phyloP scores from a whole-genome alignment of 1,140 invertebrate genomes.

The Chelonus insularis region DNA sequence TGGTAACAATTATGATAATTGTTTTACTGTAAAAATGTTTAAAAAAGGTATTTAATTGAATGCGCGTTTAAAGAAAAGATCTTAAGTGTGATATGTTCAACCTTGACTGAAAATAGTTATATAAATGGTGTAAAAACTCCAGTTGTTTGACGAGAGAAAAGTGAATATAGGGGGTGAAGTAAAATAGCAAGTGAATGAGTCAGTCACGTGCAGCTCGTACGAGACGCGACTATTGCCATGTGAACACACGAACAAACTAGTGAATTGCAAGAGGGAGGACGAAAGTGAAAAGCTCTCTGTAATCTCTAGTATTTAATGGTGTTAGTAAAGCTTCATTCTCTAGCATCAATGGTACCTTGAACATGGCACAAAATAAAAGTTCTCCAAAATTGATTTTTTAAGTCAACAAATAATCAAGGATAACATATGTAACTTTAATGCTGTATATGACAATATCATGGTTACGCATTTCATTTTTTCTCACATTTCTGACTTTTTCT shows the following conservation, averaged over 20 bases:
- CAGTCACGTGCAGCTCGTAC: constrained; percentile 39
- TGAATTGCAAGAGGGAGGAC: constrained; percentile 29
- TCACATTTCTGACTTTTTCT: too few species aligned
- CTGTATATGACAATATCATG: too few species aligned
- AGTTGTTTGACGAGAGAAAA: neutral
- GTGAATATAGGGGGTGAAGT: neutral
- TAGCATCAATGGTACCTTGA: neutral
- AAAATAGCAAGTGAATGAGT: neutral
- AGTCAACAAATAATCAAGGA: too few species aligned
- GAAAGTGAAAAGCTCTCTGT: neutral
- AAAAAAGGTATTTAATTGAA: too few species aligned
- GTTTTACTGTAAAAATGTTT: too few species aligned
- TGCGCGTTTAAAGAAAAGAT: too few species aligned
- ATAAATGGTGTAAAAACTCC: constrained; percentile 8
- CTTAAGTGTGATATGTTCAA: neutral
- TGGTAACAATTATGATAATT: too few species aligned
- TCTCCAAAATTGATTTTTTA: too few species aligned
- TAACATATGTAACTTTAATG: too few species aligned
- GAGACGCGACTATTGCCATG: constrained; percentile 26
- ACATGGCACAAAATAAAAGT: too few species aligned
- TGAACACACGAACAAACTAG: constrained; percentile 34
- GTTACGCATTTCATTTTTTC: too few species aligned
- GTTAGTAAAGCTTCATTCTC: neutral
- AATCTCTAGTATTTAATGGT: neutral
- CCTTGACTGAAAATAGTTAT: constrained; percentile 16